Base-by-base conservation (phyloP, 1,140 invertebrate species). In the Drosophila melanica region DNA sequence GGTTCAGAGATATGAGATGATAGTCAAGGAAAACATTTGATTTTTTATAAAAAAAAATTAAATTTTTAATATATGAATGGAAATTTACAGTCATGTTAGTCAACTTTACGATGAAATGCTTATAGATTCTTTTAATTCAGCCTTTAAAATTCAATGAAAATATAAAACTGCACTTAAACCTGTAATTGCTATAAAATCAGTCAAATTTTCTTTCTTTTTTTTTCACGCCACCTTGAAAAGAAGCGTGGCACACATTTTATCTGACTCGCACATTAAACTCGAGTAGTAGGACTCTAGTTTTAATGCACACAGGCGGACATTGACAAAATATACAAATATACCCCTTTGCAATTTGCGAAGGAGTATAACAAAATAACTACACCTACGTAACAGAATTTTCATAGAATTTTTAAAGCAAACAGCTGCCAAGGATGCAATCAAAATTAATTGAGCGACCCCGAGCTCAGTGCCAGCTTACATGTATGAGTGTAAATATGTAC, bases 371-470 rank as follows among this genome's bases (percentile, higher is more conserved):
- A 37, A 76, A 71, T 54, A 27, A 62, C 47, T 55, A 41, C 55
- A 72, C 51, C 70, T 72, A 87, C 79, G 63, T 18, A 47, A 41
- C 10, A 27, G 14, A 9, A 44, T 68, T 50, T 59, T 48, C 41
- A 59, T 71, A 76, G 47, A 75, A 69, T 12, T 57, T 69, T 53
- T 42, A 45, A 30, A 33, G 57, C 64, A 58, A 70, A 69, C 82
- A 87, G 79, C 84, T 86, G 84, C 84, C 84, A 87, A 89, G 84
- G 84, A 70, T 89, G 80, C 84, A 87, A 77, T 89, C 79, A 74
- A 77, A 87, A 87, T 89, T 87, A 87, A 87, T 87, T 89, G 84
- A 89, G 84, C 76, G 81, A 71, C 76, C 79, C 81, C 51, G 62
- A 62, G 75, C 64, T 79, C 77, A 76, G 68, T 82, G 80, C 66